Conservation (phyloP, 2,113 vertebrate species). For the Sturnira hondurensis region DNA sequence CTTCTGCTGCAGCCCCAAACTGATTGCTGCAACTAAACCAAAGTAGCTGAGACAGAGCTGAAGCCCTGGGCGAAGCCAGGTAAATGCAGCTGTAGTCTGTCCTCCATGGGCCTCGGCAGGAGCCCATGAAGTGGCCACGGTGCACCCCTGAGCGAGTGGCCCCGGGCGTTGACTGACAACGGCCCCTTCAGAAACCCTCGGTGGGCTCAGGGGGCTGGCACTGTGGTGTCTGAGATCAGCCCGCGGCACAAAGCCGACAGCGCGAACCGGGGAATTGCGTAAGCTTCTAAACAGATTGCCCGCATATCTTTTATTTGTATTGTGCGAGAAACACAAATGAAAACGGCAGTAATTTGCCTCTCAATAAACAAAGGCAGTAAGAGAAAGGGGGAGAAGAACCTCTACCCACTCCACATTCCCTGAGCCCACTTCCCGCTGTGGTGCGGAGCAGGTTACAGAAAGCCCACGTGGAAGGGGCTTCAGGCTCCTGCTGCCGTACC, state of each 20-base stretch:
- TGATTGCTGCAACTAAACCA: background rate
- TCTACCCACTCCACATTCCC: background rate
- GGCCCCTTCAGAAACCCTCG: background rate
- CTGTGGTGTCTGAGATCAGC: background rate
- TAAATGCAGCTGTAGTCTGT: fast-evolving
- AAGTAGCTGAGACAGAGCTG: fast-evolving
- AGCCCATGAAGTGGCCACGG: fast-evolving
- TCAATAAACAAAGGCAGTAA: conserved; percentile 69
- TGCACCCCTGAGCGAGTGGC: background rate
- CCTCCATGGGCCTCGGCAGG: fast-evolving
- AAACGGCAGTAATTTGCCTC: conserved; percentile 66
- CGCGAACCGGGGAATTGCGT: background rate
- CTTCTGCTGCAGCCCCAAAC: background rate
- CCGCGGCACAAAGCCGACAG: background rate
- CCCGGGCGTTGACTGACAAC: fast-evolving
- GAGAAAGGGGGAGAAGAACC: background rate
- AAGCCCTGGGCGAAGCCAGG: background rate
- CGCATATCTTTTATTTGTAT: conserved; percentile 67
- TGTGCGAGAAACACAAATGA: conserved; percentile 55
- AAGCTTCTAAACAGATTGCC: conserved; percentile 64
- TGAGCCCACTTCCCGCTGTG: background rate
- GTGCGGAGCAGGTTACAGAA: background rate
- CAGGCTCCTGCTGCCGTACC: fast-evolving
- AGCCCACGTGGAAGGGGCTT: background rate
- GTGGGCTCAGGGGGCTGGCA: background rate